phyloP scores from a whole-genome alignment of 2,888 invertebrate genomes.

The Habroteleia sp. region DNA sequence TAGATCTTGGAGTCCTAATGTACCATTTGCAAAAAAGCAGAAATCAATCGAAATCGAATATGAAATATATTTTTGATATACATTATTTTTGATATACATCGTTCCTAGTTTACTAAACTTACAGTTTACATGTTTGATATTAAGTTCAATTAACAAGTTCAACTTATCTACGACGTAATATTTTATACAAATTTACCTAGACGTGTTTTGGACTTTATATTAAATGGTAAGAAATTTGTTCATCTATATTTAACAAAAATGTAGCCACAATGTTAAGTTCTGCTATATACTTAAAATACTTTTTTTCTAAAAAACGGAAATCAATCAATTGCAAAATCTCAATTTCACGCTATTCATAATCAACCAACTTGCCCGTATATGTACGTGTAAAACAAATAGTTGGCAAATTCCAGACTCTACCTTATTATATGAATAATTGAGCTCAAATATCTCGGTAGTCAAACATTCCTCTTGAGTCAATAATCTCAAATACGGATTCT shows the following conservation, averaged over 20 bases:
- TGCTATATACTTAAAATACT: too few species aligned
- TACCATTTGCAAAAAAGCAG: neutral
- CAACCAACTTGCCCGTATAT: neutral
- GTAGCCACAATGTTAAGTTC: too few species aligned
- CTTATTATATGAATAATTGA: slow-evolving; percentile 46
- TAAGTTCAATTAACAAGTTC: slow-evolving; percentile 17
- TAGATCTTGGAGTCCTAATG: neutral
- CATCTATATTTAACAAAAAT: too few species aligned
- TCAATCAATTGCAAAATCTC: too few species aligned
- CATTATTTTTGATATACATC: slow-evolving; percentile 8
- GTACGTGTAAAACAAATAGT: slow-evolving; percentile 19
- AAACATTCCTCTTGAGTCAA: slow-evolving; percentile 37
- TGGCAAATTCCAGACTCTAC: slow-evolving; percentile 3
- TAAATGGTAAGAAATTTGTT: slow-evolving; percentile 37
- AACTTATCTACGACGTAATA: slow-evolving; percentile 10
- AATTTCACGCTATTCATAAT: too few species aligned
- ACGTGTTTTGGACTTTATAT: slow-evolving; percentile 4
- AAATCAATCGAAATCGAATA: neutral
- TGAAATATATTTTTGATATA: too few species aligned
- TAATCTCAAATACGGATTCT: slow-evolving; percentile 47
- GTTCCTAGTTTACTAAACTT: slow-evolving; percentile 26
- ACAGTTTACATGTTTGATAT: slow-evolving; percentile 41
- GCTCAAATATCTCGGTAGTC: slow-evolving; percentile 29
- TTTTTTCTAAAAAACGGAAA: too few species aligned
- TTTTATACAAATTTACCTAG: slow-evolving; percentile 8